phyloP scores from a whole-genome alignment of 2,797 vertebrate species.

The Acanthurus tractus region DNA sequence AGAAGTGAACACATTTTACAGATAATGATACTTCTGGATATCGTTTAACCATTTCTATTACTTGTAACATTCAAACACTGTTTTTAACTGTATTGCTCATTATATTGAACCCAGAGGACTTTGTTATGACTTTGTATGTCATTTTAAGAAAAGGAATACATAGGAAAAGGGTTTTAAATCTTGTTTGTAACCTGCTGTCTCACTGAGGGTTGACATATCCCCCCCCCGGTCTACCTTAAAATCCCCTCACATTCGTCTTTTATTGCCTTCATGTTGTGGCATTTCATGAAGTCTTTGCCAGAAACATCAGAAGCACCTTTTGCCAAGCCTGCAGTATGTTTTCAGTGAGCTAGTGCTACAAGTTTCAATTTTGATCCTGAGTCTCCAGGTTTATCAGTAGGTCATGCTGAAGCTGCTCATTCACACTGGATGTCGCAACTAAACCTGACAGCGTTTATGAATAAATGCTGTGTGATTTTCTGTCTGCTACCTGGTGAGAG shows the following conservation, averaged over 20 bases:
- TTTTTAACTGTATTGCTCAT: not conserved
- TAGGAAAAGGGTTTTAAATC: constrained; percentile 3
- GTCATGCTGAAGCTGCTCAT: constrained; percentile 19
- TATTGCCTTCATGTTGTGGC: constrained; percentile 27
- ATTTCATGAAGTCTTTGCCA: constrained; percentile 29
- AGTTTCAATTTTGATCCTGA: constrained; percentile 35
- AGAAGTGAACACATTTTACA: not conserved
- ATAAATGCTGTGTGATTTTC: constrained; percentile 25
- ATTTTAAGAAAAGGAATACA: not conserved
- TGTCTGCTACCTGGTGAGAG: constrained; percentile 19
- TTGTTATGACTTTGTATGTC: not conserved
- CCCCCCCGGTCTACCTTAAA: not conserved
- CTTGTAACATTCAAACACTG: not conserved
- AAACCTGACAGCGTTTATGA: constrained; percentile 23
- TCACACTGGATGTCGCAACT: constrained; percentile 23
- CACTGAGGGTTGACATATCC: not conserved
- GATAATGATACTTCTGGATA: not conserved
- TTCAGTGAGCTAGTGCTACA: constrained; percentile 17
- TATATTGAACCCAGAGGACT: not conserved
- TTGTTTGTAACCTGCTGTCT: not conserved
- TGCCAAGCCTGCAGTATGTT: constrained; percentile 41
- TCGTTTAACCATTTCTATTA: not conserved
- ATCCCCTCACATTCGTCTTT: not conserved
- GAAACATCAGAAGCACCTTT: constrained; percentile 36
- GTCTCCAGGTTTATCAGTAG: constrained; percentile 17